phyloP scores from a whole-genome alignment of 2,888 invertebrate genomes.

The Agrotis puta region DNA sequence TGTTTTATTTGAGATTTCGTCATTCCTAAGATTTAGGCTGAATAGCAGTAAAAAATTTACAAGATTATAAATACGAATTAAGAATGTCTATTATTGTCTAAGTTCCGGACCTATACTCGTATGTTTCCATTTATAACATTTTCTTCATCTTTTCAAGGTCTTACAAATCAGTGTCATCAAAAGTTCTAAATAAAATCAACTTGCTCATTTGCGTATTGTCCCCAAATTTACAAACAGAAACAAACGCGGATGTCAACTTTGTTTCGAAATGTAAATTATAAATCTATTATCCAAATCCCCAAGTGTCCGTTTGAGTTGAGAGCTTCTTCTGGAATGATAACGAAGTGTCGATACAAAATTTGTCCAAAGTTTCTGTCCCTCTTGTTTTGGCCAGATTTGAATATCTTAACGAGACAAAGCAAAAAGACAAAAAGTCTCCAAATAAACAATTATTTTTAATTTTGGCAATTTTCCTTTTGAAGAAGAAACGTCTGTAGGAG shows the following conservation, averaged over 20 bases:
- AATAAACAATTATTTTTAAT: constrained; percentile 63
- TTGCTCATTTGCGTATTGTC: constrained; percentile 48
- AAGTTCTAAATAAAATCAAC: constrained; percentile 38
- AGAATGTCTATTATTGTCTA: too few species aligned
- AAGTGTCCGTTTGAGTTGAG: constrained; percentile 65
- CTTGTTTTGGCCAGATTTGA: constrained; percentile 64
- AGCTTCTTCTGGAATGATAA: constrained; percentile 61
- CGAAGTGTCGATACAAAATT: constrained; percentile 67
- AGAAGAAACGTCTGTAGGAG: constrained; percentile 20
- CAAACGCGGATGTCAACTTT: constrained; percentile 61
- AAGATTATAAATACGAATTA: too few species aligned
- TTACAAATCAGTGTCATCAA: constrained; percentile 14
- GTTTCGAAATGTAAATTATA: constrained; percentile 63
- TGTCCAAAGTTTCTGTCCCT: constrained; percentile 56
- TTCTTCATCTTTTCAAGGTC: too few species aligned
- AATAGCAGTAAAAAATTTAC: too few species aligned
- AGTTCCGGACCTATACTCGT: too few species aligned
- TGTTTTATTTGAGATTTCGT: too few species aligned
- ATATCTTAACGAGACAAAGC: constrained; percentile 63
- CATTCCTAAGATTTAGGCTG: too few species aligned
- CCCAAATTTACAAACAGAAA: constrained; percentile 54
- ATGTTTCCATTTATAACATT: too few species aligned
- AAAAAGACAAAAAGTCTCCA: constrained; percentile 46
- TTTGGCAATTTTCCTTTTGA: constrained; percentile 50
- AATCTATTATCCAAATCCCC: constrained; percentile 63